Evolutionary conservation across 2,888 invertebrate species (phyloP).

Genomic region (Acanthosepion esculentum): DNA sequence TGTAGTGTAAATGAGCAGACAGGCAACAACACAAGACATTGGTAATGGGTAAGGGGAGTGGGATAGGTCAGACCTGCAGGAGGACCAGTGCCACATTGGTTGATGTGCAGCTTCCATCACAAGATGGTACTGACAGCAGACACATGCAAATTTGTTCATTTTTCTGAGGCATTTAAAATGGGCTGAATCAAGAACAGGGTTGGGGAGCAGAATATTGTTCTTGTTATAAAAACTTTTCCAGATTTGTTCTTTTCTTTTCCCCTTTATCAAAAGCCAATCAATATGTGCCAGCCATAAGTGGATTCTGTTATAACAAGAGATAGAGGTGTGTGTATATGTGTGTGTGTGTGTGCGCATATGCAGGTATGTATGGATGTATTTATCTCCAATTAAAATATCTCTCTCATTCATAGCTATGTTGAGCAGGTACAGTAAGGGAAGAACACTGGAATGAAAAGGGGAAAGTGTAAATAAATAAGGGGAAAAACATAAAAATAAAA

Average conservation of each 20-base stretch:
- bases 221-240: neutral
- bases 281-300: neutral
- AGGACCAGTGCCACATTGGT: neutral
- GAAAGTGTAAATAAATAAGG: neutral
- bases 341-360: neutral
- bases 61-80: neutral
- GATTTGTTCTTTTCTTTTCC: neutral
- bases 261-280: too few species aligned
- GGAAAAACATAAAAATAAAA: neutral
- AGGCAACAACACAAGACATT: slow-evolving; percentile 15
- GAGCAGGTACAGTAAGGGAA: neutral
- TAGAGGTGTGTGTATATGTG: neutral
- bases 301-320: neutral
- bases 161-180: neutral
- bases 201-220: neutral
- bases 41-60: neutral
- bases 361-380: too few species aligned
- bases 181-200: too few species aligned
- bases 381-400: too few species aligned
- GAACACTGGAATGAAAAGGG: neutral
- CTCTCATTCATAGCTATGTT: neutral
- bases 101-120: neutral
- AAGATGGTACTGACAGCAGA: neutral
- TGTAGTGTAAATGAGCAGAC: neutral
- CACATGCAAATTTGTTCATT: slow-evolving; percentile 16